Base-by-base conservation (phyloP, 2,113 vertebrate genomes). In the Callithrix jacchus region DNA sequence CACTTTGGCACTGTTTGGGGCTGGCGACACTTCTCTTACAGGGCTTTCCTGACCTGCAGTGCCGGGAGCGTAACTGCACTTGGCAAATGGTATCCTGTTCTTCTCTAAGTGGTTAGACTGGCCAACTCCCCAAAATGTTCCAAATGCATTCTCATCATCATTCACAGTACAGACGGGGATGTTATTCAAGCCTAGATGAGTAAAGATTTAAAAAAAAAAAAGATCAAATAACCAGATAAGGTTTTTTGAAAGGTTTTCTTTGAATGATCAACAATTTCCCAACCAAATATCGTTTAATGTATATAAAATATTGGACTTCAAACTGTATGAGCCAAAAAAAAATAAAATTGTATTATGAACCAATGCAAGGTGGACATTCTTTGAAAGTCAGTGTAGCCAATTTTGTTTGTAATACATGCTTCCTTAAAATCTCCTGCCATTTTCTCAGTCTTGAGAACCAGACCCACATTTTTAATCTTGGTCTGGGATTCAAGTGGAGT, bases 101-200 rank as follows among this genome's bases (percentile, higher is more conserved):
- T 92, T 74, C 52, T 92, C 20, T 0, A 20, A 6, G 61, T 40
- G 6, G 40, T 6, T 3, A 23, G 13, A 23, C 47, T 56, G 77
- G 40, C 8, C 21, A 58, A 0, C 8, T 42, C 2, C 0, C 17
- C 8, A 21, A 9, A 32, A 1, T 23, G 84, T 40, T 79, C 56
- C 49, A 64, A 64, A 27, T 30, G 70, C 21, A 6, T 61, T 8
- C 1, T 96, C 96, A 32, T 98, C 98, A 27, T 98, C 98, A n/a
- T 92, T 98, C 83, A 98, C 98, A 20, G 93, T 92, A 70, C 98
- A 98, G 87, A 98, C 66, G 0, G 89, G 98, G 66, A 87, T 80
- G 0, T 98, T 97, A 91, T 98, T 98, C 97, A 98, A 85, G 87
- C 98, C 98, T 98, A 95, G 4, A 40, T 42, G 76, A 93, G 52